Base-by-base conservation (phyloP, 2,113 vertebrate genomes). In the Nipponia nippon region DNA sequence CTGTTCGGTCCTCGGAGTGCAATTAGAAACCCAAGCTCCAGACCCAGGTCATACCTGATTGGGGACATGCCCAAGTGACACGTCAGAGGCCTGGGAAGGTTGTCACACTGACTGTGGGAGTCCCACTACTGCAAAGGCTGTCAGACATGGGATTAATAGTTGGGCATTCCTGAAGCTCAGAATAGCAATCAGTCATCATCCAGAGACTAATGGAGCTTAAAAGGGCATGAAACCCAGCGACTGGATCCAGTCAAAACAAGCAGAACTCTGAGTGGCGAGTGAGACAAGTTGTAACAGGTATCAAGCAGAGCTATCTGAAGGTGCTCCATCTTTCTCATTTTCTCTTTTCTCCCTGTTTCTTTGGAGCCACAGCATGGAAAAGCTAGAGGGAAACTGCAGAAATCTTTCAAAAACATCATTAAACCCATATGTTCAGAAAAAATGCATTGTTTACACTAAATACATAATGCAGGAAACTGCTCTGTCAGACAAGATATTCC, bases 161-260 rank as follows among this genome's bases (percentile, higher is more conserved):
- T 92, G 76, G 80, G 76, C 50, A 90, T 92, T 90, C 72, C 69
- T 92, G 87, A 81, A 75, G 38, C 63, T 92, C 63, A 81, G 77
- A 95, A 92, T 59, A 95, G 63, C 50, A 81, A 70, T 67, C 93
- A 75, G 47, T 84, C 83, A 78, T 62, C 63, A 84, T 55, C 50
- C 91, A 94, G 91, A 71, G 72, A 44, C 89, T 75, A 81, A 92
- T 17, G 32, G 38, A 79, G 63, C 80, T 96, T 91, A 95, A 92
- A 95, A 94, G 20, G 65, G 65, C 80, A 55, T 89, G 80, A 94
- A 95, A 82, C 59, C 18, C 58, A 0, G 12, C 0, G 5, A 91
- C 32, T 47, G 59, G 34, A 84, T 75, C 32, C 65, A 73, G 80
- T 78, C 80, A 94, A 93, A 96, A 95, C 65, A 84, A 89, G 29